Base-by-base conservation (phyloP, 2,113 vertebrate species). In the Syrrhaptes paradoxus region DNA sequence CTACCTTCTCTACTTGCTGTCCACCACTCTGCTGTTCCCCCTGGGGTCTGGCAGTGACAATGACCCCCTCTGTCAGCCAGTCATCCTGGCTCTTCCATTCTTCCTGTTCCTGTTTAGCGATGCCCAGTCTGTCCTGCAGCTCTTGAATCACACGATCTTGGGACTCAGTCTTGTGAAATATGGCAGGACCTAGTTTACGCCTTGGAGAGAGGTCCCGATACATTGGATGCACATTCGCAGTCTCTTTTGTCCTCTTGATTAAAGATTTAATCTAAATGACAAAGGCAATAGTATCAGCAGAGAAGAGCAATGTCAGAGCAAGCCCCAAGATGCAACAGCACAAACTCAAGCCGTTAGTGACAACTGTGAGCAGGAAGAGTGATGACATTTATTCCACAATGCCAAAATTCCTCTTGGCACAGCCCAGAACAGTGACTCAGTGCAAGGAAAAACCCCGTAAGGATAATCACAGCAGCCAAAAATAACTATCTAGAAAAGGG, bases 231-330 rank as follows among this genome's bases (percentile, higher is more conserved):
- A 99, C 98, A 14, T 99, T 99, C 28, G 98, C 85, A 3, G 98
- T 98, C 98, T 99, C 99, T 97, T 99, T 99, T 48, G 99, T 99
- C 97, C 99, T 99, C 96, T 98, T 99, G 94, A 99, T 99, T 96
- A 99, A 98, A 46, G 99, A 99, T 72, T 99, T 99, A 89, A 99
- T 98, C 99, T 99, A 96, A 96, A 95, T 83, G 96, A 94, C 87
- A 97, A 93, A 97, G 88, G 97, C 43, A 95, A 93, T 8, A 77
- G 41, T 85, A 92, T 97, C 93, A 97, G 87, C 70, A 94, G 61
- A 90, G 92, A 79, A 85, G 17, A 94, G 61, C 74, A 67, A 65
- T 20, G 66, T 65, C 84, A 81, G 58, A 95, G 70, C 67, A 83
- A 72, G 71, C 61, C 52, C 61, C 45, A 87, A 94, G 78, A 89